Evolutionary conservation across 2,888 invertebrate species (phyloP), one percentile per base, ranked within the genome.

Genomic region (Suillia variegata): DNA sequence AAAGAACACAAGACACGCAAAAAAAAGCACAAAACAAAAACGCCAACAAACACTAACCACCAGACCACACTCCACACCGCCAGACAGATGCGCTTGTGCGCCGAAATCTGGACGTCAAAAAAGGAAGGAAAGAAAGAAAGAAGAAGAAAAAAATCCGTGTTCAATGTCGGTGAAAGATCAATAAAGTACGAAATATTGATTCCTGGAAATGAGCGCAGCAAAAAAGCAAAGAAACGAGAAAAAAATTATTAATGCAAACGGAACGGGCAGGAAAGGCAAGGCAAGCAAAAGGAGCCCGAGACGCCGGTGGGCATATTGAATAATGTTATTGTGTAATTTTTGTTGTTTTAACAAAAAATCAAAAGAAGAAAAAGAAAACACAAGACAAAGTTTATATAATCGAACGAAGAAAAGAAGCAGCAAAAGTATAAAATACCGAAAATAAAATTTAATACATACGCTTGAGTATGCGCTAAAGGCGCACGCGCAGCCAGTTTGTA

Each of bases 121-220:
- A 38, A 13, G 10, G 15, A 38, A n/a, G n/a, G n/a, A n/a, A n/a
- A n/a, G n/a, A n/a, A n/a, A n/a, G n/a, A n/a, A n/a, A n/a, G n/a
- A n/a, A n/a, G n/a, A n/a, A n/a, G n/a, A n/a, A n/a, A n/a, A n/a
- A n/a, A n/a, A 38, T n/a, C 10, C 38, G 4, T n/a, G 15, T 10
- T n/a, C 38, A 4, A 4, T 56, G 61, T 57, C 61, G 61, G 61
- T 58, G 54, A 58, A 61, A 61, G 57, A 61, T 61, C 61, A 61
- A 61, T 61, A 58, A 58, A 58, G 51, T 31, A 57, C 34, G 54
- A 57, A 61, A 61, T 57, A 61, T 61, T 54, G 57, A 58, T 61
- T 61, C 61, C 24, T 51, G 58, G 61, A 61, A 61, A 52, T 55
- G 56, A 31, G 20, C 20, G 20, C 45, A n/a, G 21, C 45, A 26